These are phyloP conservation scores for Onthophagus taurus DNA, from an alignment of 1,140 invertebrate species.

Conservation along the genomic window DNA sequence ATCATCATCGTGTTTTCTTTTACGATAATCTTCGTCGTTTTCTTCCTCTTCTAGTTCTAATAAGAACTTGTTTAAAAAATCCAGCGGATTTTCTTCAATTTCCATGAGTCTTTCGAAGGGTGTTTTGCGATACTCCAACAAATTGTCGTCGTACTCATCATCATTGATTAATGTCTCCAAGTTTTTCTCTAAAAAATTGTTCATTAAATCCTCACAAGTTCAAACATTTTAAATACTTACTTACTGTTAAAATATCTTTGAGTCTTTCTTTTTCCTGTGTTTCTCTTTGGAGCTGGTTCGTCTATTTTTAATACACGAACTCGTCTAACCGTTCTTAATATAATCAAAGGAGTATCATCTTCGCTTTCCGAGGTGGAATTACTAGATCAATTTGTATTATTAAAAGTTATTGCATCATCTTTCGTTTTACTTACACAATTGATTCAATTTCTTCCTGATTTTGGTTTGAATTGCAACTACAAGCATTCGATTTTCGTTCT, in stretches of 20 bases:
- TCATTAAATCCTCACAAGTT: background rate
- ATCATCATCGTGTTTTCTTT: constrained; percentile 21
- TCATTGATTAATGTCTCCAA: constrained; percentile 10
- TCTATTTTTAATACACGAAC: constrained; percentile 23
- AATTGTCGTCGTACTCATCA: constrained; percentile 14
- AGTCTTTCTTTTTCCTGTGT: constrained; percentile 66
- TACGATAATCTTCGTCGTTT: constrained; percentile 28
- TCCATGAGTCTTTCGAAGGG: constrained; percentile 26
- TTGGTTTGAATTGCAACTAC: too few relatives aligned
- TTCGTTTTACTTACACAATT: background rate
- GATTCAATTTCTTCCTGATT: background rate
- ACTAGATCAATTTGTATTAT: background rate
- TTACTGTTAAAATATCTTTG: constrained; percentile 62
- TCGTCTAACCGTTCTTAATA: background rate
- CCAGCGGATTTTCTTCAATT: constrained; percentile 20
- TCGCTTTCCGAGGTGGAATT: background rate
- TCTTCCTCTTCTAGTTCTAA: constrained; percentile 9
- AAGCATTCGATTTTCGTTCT: background rate
- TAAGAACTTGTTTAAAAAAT: constrained; percentile 27
- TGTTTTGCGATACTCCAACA: constrained; percentile 26
- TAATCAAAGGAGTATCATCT: background rate
- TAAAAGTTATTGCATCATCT: background rate
- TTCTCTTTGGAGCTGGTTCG: constrained; percentile 67
- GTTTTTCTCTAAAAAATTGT: constrained; percentile 8
- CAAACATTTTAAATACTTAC: too few relatives aligned